A percentile compares a stretch with the other conserved stretches of the same genome.
Evolutionary conservation across 1,140 invertebrate species (phyloP).

Genomic region (Helicoverpa armigera): DNA sequence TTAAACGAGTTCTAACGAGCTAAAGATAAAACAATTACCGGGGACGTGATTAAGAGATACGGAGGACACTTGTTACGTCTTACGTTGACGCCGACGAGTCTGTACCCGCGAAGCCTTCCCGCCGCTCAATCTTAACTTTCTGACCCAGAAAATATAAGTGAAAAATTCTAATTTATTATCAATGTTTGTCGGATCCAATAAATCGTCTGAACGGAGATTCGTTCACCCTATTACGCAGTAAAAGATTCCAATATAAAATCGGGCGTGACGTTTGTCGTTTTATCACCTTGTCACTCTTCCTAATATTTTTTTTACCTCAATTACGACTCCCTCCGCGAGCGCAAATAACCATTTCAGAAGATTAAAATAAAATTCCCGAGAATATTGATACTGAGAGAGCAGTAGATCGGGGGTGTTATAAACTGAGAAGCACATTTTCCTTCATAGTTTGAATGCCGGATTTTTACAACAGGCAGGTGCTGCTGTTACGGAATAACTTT

Average conservation of each 20-base stretch:
- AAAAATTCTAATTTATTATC: slow-evolving; percentile 49
- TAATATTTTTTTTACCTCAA: slow-evolving; percentile 74
- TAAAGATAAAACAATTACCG: slow-evolving; percentile 86
- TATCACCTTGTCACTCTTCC: slow-evolving; percentile 72
- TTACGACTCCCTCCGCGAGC: slow-evolving; percentile 65
- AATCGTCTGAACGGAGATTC: slow-evolving; percentile 57
- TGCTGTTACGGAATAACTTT: slow-evolving; percentile 36
- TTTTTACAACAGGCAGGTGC: slow-evolving; percentile 41
- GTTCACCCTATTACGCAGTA: slow-evolving; percentile 64
- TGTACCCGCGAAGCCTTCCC: neutral
- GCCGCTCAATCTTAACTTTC: slow-evolving; percentile 20
- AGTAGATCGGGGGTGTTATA: slow-evolving; percentile 36
- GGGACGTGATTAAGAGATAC: slow-evolving; percentile 85
- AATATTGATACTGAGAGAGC: slow-evolving; percentile 61
- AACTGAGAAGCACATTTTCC: slow-evolving; percentile 31
- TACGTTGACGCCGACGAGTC: slow-evolving; percentile 65
- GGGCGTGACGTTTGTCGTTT: slow-evolving; percentile 72
- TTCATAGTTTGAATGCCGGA: slow-evolving; percentile 43
- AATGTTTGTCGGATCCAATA: slow-evolving; percentile 57
- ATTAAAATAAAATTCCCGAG: slow-evolving; percentile 69
- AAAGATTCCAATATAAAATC: slow-evolving; percentile 70
- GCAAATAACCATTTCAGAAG: slow-evolving; percentile 70
- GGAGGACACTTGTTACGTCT: slow-evolving; percentile 85
- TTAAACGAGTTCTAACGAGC: slow-evolving; percentile 87
- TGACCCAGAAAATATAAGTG: slow-evolving; percentile 23